A percentile compares a stretch with the other conserved stretches of the same genome.
Evolutionary conservation across 2,113 vertebrate genomes (phyloP).

Genomic region (Rhadina sibilatrix): DNA sequence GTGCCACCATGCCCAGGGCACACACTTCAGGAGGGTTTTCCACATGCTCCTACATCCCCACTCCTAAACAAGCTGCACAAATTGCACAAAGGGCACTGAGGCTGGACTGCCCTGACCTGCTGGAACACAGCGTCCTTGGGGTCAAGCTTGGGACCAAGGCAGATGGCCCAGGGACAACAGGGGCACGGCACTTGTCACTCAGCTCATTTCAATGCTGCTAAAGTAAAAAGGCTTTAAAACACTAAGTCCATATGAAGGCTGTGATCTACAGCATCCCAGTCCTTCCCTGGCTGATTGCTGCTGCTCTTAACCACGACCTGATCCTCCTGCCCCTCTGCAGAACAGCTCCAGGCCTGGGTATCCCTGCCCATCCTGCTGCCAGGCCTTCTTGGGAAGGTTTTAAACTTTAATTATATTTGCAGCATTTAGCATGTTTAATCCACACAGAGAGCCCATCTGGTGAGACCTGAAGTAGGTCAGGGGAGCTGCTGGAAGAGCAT

Average conservation of each 20-base stretch:
- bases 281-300: not conserved
- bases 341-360: not conserved
- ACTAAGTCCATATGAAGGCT: not conserved
- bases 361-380: not conserved
- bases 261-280: not conserved
- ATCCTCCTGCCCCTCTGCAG: not conserved
- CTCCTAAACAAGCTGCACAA: not conserved
- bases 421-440: conserved; percentile 46
- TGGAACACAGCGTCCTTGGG: fast-evolving
- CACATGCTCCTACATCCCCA: not conserved
- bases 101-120: not conserved
- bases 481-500: not conserved
- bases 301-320: not conserved
- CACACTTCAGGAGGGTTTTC: fast-evolving
- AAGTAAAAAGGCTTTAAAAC: not conserved
- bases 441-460: conserved; percentile 43
- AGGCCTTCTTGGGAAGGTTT: not conserved
- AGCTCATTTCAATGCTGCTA: not conserved
- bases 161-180: not conserved
- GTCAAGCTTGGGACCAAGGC: not conserved
- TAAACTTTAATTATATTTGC: conserved; percentile 51
- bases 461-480: conserved; percentile 58
- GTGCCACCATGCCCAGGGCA: fast-evolving
- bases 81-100: not conserved
- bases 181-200: not conserved